These are phyloP conservation scores for Cantharis nigra DNA, from an alignment of 2,888 invertebrate species.

Conservation along the genomic window DNA sequence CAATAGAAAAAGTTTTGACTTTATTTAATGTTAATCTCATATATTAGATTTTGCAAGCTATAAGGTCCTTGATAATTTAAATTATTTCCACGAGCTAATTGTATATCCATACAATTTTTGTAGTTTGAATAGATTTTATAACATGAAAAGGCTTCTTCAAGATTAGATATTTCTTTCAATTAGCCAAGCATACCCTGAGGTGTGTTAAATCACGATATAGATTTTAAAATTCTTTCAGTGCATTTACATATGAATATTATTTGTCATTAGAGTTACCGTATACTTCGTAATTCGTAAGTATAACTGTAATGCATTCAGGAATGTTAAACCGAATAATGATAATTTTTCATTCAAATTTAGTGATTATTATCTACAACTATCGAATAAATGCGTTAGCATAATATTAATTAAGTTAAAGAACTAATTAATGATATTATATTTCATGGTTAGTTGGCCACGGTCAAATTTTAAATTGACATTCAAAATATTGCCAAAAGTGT, in stretches of 20 bases:
- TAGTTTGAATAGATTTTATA: neutral
- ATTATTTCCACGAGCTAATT: neutral
- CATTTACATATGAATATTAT: neutral
- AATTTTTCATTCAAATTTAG: neutral
- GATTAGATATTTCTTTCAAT: neutral
- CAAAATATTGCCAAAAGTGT: constrained; percentile 14
- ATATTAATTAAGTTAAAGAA: neutral
- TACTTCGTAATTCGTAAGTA: neutral
- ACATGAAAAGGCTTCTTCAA: neutral
- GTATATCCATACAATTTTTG: neutral
- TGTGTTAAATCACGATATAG: neutral
- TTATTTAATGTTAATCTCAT: neutral
- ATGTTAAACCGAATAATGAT: neutral
- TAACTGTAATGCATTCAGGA: neutral
- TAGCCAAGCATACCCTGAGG: neutral
- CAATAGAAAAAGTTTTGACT: neutral
- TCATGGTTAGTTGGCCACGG: constrained; percentile 22
- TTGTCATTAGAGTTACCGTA: neutral
- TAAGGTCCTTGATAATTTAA: neutral
- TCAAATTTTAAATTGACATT: constrained; percentile 14
- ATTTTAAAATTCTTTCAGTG: neutral
- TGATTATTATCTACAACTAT: neutral
- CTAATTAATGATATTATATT: constrained; percentile 10
- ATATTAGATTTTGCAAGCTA: neutral
- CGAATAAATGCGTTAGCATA: neutral